Conservation (phyloP, 1,140 invertebrate genomes). For the Drosophila yakuba region DNA sequence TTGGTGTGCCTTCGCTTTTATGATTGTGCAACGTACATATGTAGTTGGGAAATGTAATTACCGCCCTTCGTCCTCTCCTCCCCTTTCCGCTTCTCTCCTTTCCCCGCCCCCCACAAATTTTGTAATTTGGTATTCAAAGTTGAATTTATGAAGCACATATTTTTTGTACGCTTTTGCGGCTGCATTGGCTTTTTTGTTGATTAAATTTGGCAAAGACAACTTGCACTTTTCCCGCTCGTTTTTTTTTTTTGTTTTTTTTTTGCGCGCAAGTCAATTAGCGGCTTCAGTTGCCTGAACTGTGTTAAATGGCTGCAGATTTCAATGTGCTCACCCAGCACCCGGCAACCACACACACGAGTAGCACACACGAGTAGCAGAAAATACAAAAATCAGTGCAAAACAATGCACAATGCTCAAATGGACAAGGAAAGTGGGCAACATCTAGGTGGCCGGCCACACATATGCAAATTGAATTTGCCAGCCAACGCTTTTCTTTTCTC, state of each 20-base stretch:
- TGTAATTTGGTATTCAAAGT: constrained; percentile 57
- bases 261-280: constrained; percentile 67
- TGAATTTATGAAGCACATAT: constrained; percentile 27
- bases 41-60: constrained; percentile 31
- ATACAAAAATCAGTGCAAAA: not conserved
- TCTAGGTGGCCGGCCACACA: constrained; percentile 56
- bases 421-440: constrained; percentile 37
- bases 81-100: too few relatives aligned
- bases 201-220: constrained; percentile 60
- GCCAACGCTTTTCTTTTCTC: constrained; percentile 56
- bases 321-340: constrained; percentile 16
- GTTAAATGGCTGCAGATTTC: constrained; percentile 71
- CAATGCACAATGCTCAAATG: constrained; percentile 20
- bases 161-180: constrained; percentile 35
- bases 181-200: constrained; percentile 48
- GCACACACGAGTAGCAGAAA: not conserved
- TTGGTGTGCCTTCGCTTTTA: constrained; percentile 34
- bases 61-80: not conserved
- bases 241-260: not conserved
- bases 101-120: not conserved
- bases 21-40: constrained; percentile 52
- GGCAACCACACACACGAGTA: constrained; percentile 10
- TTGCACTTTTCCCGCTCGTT: constrained; percentile 7
- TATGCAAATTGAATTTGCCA: constrained; percentile 79
- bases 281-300: constrained; percentile 58